These are phyloP conservation scores for Choristoneura rosaceana DNA, from an alignment of 2,888 invertebrate species.

Conservation along the genomic window DNA sequence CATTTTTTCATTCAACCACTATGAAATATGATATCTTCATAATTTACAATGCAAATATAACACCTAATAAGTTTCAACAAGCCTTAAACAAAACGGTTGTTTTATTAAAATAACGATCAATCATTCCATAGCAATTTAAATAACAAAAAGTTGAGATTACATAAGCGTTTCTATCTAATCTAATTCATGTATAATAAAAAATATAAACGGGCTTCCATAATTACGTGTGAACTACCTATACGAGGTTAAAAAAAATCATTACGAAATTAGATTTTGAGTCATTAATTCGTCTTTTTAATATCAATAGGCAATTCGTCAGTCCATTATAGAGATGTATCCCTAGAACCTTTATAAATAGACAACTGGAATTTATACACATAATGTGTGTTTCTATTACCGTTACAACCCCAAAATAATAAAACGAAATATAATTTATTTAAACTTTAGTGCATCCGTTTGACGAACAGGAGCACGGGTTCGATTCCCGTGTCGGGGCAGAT, in stretches of 20 bases:
- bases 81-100: constrained; percentile 32
- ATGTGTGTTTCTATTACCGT: too few species aligned
- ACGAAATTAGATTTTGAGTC: too few species aligned
- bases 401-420: too few species aligned
- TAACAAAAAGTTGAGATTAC: constrained; percentile 30
- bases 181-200: constrained; percentile 1
- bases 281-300: not conserved
- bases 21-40: constrained; percentile 29
- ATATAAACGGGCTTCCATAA: not conserved
- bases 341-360: too few species aligned
- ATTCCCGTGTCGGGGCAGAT: too few species aligned
- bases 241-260: not conserved
- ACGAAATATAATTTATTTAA: too few species aligned
- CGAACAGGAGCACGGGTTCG: too few species aligned
- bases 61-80: constrained; percentile 40
- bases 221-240: not conserved
- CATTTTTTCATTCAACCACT: constrained; percentile 13
- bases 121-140: constrained; percentile 31
- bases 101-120: constrained; percentile 34
- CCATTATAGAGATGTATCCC: too few species aligned
- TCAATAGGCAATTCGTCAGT: too few species aligned
- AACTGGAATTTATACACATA: too few species aligned
- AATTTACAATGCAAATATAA: constrained; percentile 44
- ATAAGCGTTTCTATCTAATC: constrained; percentile 4
- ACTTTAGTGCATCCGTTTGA: too few species aligned